These are phyloP conservation scores for Tipula lateralis DNA, from an alignment of 2,888 invertebrate genomes.

Conservation along the genomic window DNA sequence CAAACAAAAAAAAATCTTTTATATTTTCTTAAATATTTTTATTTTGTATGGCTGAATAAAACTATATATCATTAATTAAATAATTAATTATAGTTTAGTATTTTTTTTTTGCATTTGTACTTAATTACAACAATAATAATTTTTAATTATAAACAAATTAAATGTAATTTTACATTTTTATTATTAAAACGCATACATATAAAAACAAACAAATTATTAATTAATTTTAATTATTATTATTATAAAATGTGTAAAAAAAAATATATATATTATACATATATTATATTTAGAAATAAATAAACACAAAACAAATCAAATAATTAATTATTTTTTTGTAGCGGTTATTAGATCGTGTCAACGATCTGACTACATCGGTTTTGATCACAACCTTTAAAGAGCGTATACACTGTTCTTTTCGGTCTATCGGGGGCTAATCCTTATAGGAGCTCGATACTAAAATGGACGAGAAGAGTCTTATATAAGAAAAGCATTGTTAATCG, in stretches of 20 bases:
- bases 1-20: not conserved
- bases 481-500: too few relatives aligned
- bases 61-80: not conserved
- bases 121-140: not conserved
- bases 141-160: not conserved
- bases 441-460: too few relatives aligned
- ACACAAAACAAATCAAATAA: not conserved
- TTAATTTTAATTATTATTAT: conserved; percentile 27
- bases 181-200: not conserved
- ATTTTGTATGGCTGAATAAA: not conserved
- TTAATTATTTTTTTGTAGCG: not conserved
- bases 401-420: too few relatives aligned
- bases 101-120: not conserved
- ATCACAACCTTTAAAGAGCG: too few relatives aligned
- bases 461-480: too few relatives aligned
- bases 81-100: not conserved
- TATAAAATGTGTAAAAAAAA: conserved; percentile 13
- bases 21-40: not conserved
- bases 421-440: too few relatives aligned
- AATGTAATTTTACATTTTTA: conserved; percentile 2
- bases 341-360: too few relatives aligned
- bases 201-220: conserved; percentile 26
- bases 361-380: too few relatives aligned
- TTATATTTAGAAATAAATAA: conserved; percentile 11
- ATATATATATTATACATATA: conserved; percentile 1